Percentiles rank a stretch among this genome's conserved stretches.
These are phyloP conservation scores for Xiphydria camelus DNA, from an alignment of 2,888 invertebrate genomes.

Conservation along the genomic window DNA sequence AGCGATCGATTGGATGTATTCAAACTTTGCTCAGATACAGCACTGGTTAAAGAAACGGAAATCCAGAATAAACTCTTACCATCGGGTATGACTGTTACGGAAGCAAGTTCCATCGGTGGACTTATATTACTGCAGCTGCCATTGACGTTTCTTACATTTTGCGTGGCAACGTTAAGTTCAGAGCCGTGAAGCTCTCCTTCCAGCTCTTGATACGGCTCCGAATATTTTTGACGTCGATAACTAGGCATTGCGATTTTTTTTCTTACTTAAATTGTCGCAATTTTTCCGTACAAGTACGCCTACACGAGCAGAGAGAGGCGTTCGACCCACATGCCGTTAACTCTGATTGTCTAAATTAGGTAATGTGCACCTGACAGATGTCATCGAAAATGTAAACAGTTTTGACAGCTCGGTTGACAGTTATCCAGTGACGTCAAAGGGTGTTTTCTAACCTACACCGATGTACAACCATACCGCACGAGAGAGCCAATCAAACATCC, in stretches of 20 bases:
- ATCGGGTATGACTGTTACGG: constrained; percentile 78
- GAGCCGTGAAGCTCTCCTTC: constrained; percentile 39
- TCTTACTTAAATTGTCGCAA: background rate
- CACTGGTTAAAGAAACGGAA: background rate
- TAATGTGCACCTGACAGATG: too few relatives aligned
- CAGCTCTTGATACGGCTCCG: constrained; percentile 47
- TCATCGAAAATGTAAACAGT: too few relatives aligned
- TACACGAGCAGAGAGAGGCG: too few relatives aligned
- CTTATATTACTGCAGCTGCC: constrained; percentile 32
- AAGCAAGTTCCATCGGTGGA: constrained; percentile 72
- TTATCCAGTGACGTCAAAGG: too few relatives aligned
- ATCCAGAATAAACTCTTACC: constrained; percentile 59
- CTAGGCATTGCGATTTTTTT: constrained; percentile 29
- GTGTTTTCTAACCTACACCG: too few relatives aligned
- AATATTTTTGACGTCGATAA: constrained; percentile 32
- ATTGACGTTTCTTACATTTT: constrained; percentile 22
- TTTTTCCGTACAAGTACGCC: background rate
- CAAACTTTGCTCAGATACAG: constrained; percentile 4
- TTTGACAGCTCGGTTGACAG: too few relatives aligned
- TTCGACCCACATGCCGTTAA: too few relatives aligned
- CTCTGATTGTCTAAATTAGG: too few relatives aligned
- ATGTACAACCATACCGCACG: too few relatives aligned
- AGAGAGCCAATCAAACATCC: too few relatives aligned
- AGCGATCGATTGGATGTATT: constrained; percentile 14
- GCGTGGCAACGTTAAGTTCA: constrained; percentile 36